Evolutionary conservation across 2,797 vertebrate species (phyloP), one percentile per base, ranked within the genome.

Genomic region (Sebastes minor): DNA sequence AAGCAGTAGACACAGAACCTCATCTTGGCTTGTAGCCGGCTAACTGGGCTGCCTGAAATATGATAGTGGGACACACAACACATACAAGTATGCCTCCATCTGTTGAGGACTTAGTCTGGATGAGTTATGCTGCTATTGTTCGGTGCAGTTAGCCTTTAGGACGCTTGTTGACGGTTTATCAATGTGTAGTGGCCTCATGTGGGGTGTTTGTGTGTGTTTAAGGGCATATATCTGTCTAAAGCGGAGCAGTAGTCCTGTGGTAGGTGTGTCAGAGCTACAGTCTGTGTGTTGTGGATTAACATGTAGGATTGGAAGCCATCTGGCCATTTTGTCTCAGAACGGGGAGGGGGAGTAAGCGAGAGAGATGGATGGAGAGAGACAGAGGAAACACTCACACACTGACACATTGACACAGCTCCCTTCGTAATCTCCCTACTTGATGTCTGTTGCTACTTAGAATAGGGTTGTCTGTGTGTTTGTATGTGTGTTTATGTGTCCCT

Each of bases 281-380:
- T 89, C 88, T 93, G 92, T 93, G 92, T 90, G 90, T 88, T 79
- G 84, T 94, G 94, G 95, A 96, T 96, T 96, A 95, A 87, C 92
- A 93, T 92, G 91, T 90, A 92, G 91, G 93, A 95, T 94, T 95
- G 95, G 88, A 92, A 91, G 94, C 95, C 95, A 96, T 96, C 95
- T 96, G 95, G 93, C 92, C 92, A 94, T 93, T 94, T 93, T 92
- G 91, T 92, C 90, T 91, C 80, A 22, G 86, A 81, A 61, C 87
- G 86, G 88, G 91, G 86, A 89, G 94, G 91, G 90, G 85, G 87
- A 88, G 76, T 86, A 85, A 91, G 88, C 32, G 81, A 82, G 88
- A 79, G 90, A 87, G 92, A 92, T 84, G 81, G 91, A 91, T 89
- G 80, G 82, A 86, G 88, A 63, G 84, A 89, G 84, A 86, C 76